Evolutionary conservation across 2,113 vertebrate genomes (phyloP).

Genomic region (Thamnophis sirtalis): DNA sequence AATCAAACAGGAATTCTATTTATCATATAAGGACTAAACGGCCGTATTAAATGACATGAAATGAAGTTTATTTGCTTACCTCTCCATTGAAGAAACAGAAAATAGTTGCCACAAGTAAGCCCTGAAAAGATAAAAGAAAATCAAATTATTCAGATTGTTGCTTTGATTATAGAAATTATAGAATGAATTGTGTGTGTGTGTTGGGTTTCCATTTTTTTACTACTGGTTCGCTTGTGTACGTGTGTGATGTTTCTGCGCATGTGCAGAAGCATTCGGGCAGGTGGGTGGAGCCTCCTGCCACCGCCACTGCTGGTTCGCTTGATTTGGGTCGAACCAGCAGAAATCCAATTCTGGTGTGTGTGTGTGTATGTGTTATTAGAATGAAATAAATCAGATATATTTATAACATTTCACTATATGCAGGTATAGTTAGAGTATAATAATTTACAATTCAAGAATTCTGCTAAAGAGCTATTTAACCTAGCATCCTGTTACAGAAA

Average conservation of each 20-base stretch:
- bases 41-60: background rate
- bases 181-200: background rate
- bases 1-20: background rate
- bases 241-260: too few relatives aligned
- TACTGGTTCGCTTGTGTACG: too few relatives aligned
- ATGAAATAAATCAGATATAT: background rate
- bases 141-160: conserved; percentile 20
- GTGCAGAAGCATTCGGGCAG: too few relatives aligned
- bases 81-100: conserved; percentile 98
- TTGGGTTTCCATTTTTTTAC: too few relatives aligned
- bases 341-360: too few relatives aligned
- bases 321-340: too few relatives aligned
- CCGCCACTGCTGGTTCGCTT: too few relatives aligned
- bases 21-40: background rate
- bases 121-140: conserved; percentile 68
- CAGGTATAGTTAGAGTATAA: background rate
- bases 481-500: background rate
- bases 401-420: background rate
- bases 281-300: too few relatives aligned
- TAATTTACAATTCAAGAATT: background rate
- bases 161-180: background rate
- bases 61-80: conserved; percentile 69
- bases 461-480: background rate
- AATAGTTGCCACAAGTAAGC: conserved; percentile 92
- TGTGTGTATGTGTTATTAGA: background rate